These are phyloP conservation scores for human (Homo sapiens) DNA, from an alignment of 2,113 vertebrate species.

Conservation along the genomic window DNA sequence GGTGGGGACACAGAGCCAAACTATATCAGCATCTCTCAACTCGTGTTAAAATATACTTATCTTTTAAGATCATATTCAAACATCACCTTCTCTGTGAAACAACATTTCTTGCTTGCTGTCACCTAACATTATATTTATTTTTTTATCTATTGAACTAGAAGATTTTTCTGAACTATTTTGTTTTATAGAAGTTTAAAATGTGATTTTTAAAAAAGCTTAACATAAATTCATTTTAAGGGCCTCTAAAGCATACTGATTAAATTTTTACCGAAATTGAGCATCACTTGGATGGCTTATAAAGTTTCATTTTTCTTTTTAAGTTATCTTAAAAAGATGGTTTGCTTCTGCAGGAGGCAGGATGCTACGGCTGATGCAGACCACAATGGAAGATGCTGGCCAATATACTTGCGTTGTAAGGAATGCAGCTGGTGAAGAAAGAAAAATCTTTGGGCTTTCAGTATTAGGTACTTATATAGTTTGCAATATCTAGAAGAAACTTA, in stretches of 20 bases:
- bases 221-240: neutral
- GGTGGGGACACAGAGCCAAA: too few relatives aligned
- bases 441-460: constrained; percentile 90
- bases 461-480: constrained; percentile 85
- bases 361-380: constrained; percentile 88
- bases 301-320: neutral
- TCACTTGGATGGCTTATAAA: neutral
- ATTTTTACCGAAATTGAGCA: neutral
- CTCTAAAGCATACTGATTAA: neutral
- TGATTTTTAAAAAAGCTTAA: neutral
- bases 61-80: neutral
- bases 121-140: neutral
- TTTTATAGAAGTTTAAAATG: neutral
- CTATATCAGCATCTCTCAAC: neutral
- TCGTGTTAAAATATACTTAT: neutral
- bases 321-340: constrained; percentile 14
- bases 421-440: constrained; percentile 91
- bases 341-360: constrained; percentile 88
- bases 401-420: constrained; percentile 94
- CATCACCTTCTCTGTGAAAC: neutral
- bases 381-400: constrained; percentile 87
- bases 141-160: neutral
- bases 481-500: neutral
- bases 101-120: neutral
- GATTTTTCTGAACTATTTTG: neutral